Conservation (phyloP, 2,888 invertebrate species). For the Autographa pulchrina region DNA sequence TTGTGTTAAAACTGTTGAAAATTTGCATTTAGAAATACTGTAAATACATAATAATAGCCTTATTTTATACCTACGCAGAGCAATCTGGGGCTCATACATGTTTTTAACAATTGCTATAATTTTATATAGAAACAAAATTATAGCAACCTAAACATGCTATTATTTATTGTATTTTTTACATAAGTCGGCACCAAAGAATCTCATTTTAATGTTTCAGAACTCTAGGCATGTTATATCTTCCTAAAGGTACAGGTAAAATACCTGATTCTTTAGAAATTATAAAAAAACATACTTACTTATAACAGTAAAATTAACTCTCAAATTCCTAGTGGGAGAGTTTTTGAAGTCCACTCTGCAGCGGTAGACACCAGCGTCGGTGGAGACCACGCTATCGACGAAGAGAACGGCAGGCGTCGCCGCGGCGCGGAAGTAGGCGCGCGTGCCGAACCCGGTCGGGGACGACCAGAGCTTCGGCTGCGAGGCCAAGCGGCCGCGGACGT, state of each 20-base stretch:
- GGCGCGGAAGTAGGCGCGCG: slow-evolving; percentile 93
- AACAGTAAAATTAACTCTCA: slow-evolving; percentile 96
- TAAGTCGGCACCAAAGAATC: too few species aligned
- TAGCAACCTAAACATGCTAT: too few species aligned
- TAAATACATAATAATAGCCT: too few species aligned
- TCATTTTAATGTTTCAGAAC: too few species aligned
- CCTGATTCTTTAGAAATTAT: too few species aligned
- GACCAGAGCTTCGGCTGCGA: slow-evolving; percentile 95
- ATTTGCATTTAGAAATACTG: slow-evolving; percentile 7
- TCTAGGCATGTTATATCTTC: too few species aligned
- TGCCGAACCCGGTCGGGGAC: slow-evolving; percentile 92
- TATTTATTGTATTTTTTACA: too few species aligned
- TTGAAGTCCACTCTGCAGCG: slow-evolving; percentile 97
- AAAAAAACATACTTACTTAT: slow-evolving; percentile 97
- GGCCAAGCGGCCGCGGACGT: slow-evolving; percentile 92
- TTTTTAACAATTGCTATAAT: too few species aligned
- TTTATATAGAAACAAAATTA: too few species aligned
- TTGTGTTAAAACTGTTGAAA: background rate
- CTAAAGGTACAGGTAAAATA: too few species aligned
- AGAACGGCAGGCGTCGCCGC: slow-evolving; percentile 93
- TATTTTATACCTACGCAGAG: too few species aligned
- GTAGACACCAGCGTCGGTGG: slow-evolving; percentile 94
- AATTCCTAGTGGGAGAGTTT: slow-evolving; percentile 96
- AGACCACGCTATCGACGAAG: slow-evolving; percentile 92
- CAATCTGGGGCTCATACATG: too few species aligned